Percentiles rank a stretch among this genome's conserved stretches.
Conservation (phyloP, 2,113 vertebrate species). For the Xiphorhynchus elegans region DNA sequence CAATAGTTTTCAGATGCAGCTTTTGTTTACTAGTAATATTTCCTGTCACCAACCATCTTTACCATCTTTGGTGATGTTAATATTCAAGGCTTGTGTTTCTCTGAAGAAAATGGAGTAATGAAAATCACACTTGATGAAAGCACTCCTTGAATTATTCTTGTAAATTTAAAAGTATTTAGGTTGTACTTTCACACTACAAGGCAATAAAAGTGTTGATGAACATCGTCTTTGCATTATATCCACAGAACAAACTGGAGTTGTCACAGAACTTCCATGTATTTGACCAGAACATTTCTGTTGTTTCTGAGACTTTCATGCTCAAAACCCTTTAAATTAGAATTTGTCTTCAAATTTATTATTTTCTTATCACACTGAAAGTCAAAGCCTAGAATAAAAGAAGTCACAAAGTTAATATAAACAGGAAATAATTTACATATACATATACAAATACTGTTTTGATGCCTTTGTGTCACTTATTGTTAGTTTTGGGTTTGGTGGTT, state of each 20-base stretch:
- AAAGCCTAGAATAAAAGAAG: slow-evolving; percentile 61
- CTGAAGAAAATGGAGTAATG: slow-evolving; percentile 68
- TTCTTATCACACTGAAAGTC: slow-evolving; percentile 58
- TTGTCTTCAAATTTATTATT: background rate
- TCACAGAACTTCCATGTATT: slow-evolving; percentile 16
- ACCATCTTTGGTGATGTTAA: slow-evolving; percentile 63
- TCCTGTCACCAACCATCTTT: slow-evolving; percentile 67
- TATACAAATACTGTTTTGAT: background rate
- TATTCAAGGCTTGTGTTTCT: slow-evolving; percentile 71
- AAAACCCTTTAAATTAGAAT: slow-evolving; percentile 54
- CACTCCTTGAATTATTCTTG: slow-evolving; percentile 60
- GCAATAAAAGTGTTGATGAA: background rate
- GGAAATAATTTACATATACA: slow-evolving; percentile 40
- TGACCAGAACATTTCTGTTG: slow-evolving; percentile 25
- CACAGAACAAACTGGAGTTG: slow-evolving; percentile 4
- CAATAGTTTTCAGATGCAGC: slow-evolving; percentile 77
- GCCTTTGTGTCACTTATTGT: background rate
- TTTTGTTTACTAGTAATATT: slow-evolving; percentile 82
- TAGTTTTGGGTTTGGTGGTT: background rate
- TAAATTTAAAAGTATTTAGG: slow-evolving; percentile 62
- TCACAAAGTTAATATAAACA: slow-evolving; percentile 54
- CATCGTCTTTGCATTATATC: slow-evolving; percentile 2
- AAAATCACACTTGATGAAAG: slow-evolving; percentile 72
- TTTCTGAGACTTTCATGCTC: slow-evolving; percentile 36
- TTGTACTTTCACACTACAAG: slow-evolving; percentile 61